Conservation (phyloP, 2,113 vertebrate genomes). For the Oreochromis tanganicae region DNA sequence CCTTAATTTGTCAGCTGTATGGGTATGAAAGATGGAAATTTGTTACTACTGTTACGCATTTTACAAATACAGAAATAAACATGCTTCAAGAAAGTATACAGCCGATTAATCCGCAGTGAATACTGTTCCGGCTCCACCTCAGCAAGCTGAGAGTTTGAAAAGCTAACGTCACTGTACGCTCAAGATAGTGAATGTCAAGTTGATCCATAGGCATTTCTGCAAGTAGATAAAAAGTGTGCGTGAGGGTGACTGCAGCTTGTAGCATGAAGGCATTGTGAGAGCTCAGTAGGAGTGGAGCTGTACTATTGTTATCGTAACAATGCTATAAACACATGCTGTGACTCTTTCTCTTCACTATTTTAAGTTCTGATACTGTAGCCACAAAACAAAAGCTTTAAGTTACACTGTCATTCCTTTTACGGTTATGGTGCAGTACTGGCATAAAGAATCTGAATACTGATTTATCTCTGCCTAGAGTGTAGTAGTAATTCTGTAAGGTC, state of each 20-base stretch:
- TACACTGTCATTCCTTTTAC: neutral
- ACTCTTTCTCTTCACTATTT: neutral
- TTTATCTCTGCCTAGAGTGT: neutral
- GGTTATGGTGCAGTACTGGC: neutral
- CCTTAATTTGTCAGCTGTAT: neutral
- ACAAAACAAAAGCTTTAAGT: neutral
- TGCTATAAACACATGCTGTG: neutral
- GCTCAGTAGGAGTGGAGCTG: neutral
- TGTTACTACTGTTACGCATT: neutral
- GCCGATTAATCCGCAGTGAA: neutral
- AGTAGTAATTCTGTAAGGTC: neutral
- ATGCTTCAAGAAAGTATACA: neutral
- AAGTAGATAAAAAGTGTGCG: neutral
- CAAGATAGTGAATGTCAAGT: neutral
- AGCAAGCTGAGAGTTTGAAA: neutral
- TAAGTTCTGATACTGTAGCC: neutral
- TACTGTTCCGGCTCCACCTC: neutral
- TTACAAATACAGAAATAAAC: neutral
- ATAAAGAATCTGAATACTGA: neutral
- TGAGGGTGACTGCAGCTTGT: neutral
- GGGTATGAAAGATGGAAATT: neutral
- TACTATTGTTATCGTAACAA: neutral
- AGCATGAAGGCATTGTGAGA: neutral
- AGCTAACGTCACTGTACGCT: neutral
- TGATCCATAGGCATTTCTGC: neutral